phyloP scores from a whole-genome alignment of 2,797 vertebrate genomes.

The Poecilia picta region DNA sequence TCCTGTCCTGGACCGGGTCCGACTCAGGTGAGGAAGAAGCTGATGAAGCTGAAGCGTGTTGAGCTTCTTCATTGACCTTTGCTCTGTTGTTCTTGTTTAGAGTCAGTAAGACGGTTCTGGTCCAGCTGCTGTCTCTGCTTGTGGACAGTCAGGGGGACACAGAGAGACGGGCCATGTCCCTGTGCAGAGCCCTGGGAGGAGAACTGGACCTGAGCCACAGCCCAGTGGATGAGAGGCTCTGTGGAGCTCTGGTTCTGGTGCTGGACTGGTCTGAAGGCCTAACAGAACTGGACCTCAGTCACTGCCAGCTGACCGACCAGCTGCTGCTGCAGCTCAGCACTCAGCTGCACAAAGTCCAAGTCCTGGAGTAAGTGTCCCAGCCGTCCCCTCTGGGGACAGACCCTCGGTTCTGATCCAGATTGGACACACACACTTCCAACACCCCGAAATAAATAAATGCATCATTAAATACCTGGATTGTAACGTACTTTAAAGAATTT shows the following conservation, averaged over 20 bases:
- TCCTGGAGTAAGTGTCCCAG: conserved; percentile 63
- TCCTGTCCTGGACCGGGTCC: conserved; percentile 38
- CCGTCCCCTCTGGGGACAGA: neutral
- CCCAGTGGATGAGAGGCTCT: conserved; percentile 46
- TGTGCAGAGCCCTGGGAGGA: conserved; percentile 51
- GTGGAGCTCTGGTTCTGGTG: conserved; percentile 51
- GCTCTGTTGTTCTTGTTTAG: conserved; percentile 33
- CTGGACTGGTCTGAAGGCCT: conserved; percentile 62
- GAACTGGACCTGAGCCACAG: conserved; percentile 70
- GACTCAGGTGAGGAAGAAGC: conserved; percentile 28
- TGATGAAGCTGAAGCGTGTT: neutral
- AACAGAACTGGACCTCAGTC: conserved; percentile 69
- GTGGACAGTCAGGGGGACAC: conserved; percentile 13
- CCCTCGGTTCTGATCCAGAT: neutral
- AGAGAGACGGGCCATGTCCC: conserved; percentile 25
- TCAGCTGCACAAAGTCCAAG: conserved; percentile 65
- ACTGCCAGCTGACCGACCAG: conserved; percentile 64
- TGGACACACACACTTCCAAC: no score
- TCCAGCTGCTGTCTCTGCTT: conserved; percentile 53
- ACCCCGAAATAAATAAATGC: no score
- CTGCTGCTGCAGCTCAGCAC: conserved; percentile 46
- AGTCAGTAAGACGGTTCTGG: conserved; percentile 48
- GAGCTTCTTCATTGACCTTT: neutral
- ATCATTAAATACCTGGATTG: no score
- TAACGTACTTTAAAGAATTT: no score